A percentile compares a stretch with the other conserved stretches of the same genome.
Conservation (phyloP, 2,113 vertebrate species). For the Pantherophis guttatus region DNA sequence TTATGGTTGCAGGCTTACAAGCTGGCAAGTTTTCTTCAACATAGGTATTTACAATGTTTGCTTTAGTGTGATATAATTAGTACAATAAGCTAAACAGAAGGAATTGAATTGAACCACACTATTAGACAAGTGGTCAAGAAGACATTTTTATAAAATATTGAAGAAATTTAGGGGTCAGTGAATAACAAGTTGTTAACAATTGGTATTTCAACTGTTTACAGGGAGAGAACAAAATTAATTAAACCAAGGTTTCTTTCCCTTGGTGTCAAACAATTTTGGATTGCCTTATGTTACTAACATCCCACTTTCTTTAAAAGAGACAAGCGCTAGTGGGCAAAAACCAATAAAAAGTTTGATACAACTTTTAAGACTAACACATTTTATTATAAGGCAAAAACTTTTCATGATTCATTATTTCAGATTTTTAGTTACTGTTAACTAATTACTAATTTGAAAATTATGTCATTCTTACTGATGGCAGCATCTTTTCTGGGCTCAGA, state of each 20-base stretch:
- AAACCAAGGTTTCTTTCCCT: too few species aligned
- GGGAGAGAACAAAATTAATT: background rate
- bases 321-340: background rate
- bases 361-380: background rate
- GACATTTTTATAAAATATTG: background rate
- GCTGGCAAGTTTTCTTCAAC: background rate
- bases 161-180: background rate
- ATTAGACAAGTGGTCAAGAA: background rate
- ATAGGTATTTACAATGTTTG: background rate
- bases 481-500: background rate
- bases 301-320: background rate
- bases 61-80: background rate
- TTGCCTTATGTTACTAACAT: background rate
- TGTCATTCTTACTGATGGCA: background rate
- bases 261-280: background rate
- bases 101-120: background rate
- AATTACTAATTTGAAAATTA: background rate
- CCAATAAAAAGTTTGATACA: background rate
- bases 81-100: background rate
- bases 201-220: background rate
- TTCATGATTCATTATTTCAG: background rate
- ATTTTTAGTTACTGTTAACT: background rate
- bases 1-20: background rate
- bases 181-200: background rate
- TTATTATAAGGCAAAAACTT: background rate